Evolutionary conservation across 2,113 vertebrate genomes (phyloP).

Genomic region (Stegastes partitus): DNA sequence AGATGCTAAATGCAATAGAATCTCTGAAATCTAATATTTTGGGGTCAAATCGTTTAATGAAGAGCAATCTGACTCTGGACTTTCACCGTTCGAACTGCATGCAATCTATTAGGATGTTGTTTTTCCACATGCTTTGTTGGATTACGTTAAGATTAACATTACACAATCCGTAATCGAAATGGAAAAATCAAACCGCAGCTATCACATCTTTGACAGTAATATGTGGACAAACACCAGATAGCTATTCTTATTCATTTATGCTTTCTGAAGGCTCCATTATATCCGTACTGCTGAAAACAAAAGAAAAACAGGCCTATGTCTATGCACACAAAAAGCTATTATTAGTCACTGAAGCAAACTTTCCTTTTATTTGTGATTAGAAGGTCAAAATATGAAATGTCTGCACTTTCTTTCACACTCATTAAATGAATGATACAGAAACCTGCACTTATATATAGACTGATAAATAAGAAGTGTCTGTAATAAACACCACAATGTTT

Average conservation of each 20-base stretch:
- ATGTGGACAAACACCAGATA: background rate
- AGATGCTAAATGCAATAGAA: constrained; percentile 85
- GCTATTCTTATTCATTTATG: background rate
- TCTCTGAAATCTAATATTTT: constrained; percentile 84
- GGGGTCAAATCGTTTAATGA: constrained; percentile 85
- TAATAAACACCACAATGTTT: background rate
- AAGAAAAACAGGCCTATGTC: background rate
- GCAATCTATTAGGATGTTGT: constrained; percentile 69
- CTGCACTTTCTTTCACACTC: background rate
- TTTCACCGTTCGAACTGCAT: constrained; percentile 53
- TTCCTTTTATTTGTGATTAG: constrained; percentile 7
- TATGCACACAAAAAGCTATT: background rate
- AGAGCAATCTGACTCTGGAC: constrained; percentile 81
- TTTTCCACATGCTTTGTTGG: constrained; percentile 60
- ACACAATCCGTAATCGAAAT: background rate
- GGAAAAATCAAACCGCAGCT: background rate
- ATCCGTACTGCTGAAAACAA: background rate
- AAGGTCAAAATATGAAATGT: background rate
- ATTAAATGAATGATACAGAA: background rate
- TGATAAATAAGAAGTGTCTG: background rate
- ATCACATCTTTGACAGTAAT: background rate
- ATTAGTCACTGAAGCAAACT: background rate
- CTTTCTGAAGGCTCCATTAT: background rate
- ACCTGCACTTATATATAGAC: background rate
- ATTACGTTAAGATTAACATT: constrained; percentile 33